Evolutionary conservation across 2,888 invertebrate genomes (phyloP).

Genomic region (Tryphoninae sp.): DNA sequence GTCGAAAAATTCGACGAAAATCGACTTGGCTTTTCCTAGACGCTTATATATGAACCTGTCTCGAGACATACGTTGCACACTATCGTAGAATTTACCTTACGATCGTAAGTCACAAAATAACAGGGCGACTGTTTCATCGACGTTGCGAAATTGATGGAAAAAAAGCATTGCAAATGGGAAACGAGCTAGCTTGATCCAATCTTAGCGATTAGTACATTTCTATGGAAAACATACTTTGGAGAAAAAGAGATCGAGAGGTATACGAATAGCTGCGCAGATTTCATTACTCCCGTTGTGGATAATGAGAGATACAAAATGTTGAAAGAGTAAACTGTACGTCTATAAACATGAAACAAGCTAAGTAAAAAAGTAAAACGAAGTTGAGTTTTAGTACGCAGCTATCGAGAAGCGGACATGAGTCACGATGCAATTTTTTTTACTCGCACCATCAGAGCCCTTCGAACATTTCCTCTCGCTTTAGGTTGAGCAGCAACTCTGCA

Average conservation of each 20-base stretch:
- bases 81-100: constrained; percentile 15
- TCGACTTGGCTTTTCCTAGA: constrained; percentile 31
- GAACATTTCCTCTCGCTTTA: constrained; percentile 7
- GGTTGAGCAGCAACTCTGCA: background rate
- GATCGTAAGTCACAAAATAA: constrained; percentile 53
- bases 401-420: constrained; percentile 26
- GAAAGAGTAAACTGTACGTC: background rate
- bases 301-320: too few species aligned
- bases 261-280: background rate
- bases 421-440: constrained; percentile 7
- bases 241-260: constrained; percentile 7
- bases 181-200: background rate
- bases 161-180: background rate
- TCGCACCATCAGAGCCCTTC: constrained; percentile 4
- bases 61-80: constrained; percentile 29
- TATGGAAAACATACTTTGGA: constrained; percentile 6
- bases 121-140: constrained; percentile 48
- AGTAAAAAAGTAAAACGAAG: background rate
- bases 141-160: constrained; percentile 35
- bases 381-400: background rate
- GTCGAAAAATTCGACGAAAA: constrained; percentile 55
- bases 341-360: background rate
- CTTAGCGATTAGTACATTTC: background rate
- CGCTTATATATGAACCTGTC: constrained; percentile 5
- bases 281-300: background rate